Conservation (phyloP, 2,797 vertebrate genomes). For the Picus viridis region DNA sequence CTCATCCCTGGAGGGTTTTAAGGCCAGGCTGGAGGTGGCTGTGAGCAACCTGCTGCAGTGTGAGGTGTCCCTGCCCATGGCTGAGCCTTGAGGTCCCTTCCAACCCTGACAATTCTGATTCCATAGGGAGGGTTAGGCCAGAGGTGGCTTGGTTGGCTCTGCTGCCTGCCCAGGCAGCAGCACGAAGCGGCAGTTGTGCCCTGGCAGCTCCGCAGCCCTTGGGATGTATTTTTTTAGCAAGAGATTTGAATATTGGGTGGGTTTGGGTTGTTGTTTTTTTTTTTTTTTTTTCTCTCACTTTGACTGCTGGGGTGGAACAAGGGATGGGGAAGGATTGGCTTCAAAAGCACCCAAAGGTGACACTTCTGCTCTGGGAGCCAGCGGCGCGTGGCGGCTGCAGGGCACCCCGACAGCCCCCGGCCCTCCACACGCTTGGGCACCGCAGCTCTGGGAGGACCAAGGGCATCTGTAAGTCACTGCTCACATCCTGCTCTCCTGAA, state of each 20-base stretch:
- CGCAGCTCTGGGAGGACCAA: not conserved
- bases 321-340: constrained; percentile 32
- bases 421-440: not conserved
- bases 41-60: no score
- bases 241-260: constrained; percentile 29
- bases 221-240: not conserved
- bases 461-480: constrained; percentile 44
- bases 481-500: not conserved
- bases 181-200: no score
- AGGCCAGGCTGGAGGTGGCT: no score
- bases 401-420: rapidly evolving
- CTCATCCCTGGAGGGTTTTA: no score
- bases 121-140: not conserved
- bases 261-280: no score
- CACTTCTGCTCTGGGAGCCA: constrained; percentile 57
- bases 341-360: not conserved
- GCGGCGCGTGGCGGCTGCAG: not conserved
- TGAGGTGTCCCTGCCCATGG: no score
- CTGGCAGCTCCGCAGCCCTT: no score
- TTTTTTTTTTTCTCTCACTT: not conserved
- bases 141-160: not conserved
- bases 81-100: no score
- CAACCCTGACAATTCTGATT: no score
- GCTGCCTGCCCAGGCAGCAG: not conserved
- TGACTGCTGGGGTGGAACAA: not conserved